Conservation (phyloP, 92 coral and sea anemone genomes). For the Epizoanthus scotinus region DNA sequence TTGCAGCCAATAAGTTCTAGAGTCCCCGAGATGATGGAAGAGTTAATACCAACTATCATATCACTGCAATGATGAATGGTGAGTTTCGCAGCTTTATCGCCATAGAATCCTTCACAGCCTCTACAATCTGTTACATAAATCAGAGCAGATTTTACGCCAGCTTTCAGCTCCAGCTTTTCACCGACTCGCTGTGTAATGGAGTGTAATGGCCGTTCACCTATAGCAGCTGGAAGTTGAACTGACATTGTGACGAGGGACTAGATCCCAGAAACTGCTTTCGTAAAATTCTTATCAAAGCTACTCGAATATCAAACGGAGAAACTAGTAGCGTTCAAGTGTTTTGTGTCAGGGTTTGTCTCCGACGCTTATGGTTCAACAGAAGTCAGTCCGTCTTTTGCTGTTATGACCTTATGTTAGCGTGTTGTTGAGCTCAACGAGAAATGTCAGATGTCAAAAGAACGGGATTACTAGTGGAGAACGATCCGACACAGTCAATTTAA, state of each 20-base stretch:
- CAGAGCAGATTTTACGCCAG: constrained; percentile 57
- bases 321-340: not conserved
- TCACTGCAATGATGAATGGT: constrained; percentile 81
- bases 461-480: no score
- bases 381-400: no score
- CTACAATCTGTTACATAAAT: constrained; percentile 77
- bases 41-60: constrained; percentile 72
- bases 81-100: constrained; percentile 83
- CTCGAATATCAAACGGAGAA: no score
- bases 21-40: constrained; percentile 72
- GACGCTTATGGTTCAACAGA: no score
- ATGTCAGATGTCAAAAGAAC: no score
- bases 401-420: no score
- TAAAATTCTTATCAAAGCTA: no score
- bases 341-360: no score
- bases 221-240: constrained; percentile 9
- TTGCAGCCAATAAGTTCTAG: constrained; percentile 78
- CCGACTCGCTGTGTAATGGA: constrained; percentile 65
- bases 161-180: constrained; percentile 69
- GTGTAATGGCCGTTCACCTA: constrained; percentile 60
- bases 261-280: no score
- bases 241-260: not conserved
- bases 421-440: no score
- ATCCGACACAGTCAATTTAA: no score
- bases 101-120: constrained; percentile 63